Percentiles rank a stretch among this genome's conserved stretches.
phyloP scores from a whole-genome alignment of 2,888 invertebrate species.

The Diabrotica balteata region DNA sequence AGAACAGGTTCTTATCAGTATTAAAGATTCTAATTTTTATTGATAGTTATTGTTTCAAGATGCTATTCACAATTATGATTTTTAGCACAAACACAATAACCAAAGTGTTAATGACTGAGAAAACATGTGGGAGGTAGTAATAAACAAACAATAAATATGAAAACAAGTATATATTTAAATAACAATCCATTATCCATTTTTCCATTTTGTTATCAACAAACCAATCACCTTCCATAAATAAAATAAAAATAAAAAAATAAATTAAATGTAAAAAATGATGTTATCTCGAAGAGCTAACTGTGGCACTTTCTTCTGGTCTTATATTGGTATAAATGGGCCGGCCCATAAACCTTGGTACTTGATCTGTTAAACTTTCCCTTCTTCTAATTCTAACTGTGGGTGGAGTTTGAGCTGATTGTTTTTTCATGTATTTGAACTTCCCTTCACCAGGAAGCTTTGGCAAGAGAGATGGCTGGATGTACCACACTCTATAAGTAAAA shows the following conservation, averaged over 20 bases:
- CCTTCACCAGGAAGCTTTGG: conserved; percentile 81
- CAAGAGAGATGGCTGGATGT: conserved; percentile 67
- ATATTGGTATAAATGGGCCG: conserved; percentile 72
- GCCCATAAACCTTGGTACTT: conserved; percentile 76
- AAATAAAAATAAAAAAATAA: conserved; percentile 17
- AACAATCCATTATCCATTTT: conserved; percentile 5
- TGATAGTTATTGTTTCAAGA: too few species aligned
- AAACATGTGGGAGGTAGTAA: too few species aligned
- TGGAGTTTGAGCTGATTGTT: conserved; percentile 56
- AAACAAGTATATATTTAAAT: not conserved
- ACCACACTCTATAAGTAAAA: conserved; percentile 85
- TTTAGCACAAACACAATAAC: too few species aligned
- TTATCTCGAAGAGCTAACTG: conserved; percentile 16
- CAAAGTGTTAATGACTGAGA: too few species aligned
- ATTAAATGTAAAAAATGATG: conserved; percentile 12
- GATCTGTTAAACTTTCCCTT: conserved; percentile 59
- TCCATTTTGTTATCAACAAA: conserved; percentile 10
- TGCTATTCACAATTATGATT: too few species aligned
- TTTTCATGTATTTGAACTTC: conserved; percentile 73
- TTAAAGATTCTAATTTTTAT: too few species aligned
- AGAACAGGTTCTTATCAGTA: too few species aligned
- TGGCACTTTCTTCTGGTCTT: conserved; percentile 26
- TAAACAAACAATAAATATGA: too few species aligned
- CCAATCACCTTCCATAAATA: conserved; percentile 10
- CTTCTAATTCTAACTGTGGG: conserved; percentile 59